Conservation (phyloP, 2,888 invertebrate genomes). For the Pediacus dermestoides region DNA sequence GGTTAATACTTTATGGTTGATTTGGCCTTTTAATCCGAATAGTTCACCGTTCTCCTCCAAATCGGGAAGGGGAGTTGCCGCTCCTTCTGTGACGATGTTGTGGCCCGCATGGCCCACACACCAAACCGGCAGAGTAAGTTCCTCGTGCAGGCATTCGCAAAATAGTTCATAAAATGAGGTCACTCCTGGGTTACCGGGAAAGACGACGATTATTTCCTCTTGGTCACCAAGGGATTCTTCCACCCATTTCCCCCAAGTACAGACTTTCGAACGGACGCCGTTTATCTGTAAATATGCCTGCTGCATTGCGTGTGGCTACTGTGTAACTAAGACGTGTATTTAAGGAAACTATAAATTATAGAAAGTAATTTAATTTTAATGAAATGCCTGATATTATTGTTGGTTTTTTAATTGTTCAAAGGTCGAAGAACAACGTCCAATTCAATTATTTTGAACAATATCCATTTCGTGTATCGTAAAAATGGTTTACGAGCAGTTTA, state of each 20-base stretch:
- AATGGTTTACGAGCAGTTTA: no score
- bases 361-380: not conserved
- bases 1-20: constrained; percentile 64
- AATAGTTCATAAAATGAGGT: constrained; percentile 78
- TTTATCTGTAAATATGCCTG: constrained; percentile 56
- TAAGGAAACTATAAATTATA: not conserved
- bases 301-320: no score
- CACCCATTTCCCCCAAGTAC: constrained; percentile 69
- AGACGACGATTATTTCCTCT: constrained; percentile 62
- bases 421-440: no score
- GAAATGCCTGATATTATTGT: no score
- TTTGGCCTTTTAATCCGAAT: constrained; percentile 75
- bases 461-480: no score
- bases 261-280: constrained; percentile 66
- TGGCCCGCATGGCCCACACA: constrained; percentile 81
- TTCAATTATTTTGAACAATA: no score
- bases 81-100: constrained; percentile 60
- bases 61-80: constrained; percentile 51
- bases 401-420: no score
- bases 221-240: constrained; percentile 57
- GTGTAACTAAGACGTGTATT: constrained; percentile 35
- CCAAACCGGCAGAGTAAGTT: constrained; percentile 69
- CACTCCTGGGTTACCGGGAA: constrained; percentile 88
- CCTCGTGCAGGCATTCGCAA: constrained; percentile 59
- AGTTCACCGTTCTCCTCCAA: constrained; percentile 57